Percentiles rank a stretch among this genome's conserved stretches.
Evolutionary conservation across 2,113 vertebrate genomes (phyloP).

Genomic region (Dascyllus trimaculatus): DNA sequence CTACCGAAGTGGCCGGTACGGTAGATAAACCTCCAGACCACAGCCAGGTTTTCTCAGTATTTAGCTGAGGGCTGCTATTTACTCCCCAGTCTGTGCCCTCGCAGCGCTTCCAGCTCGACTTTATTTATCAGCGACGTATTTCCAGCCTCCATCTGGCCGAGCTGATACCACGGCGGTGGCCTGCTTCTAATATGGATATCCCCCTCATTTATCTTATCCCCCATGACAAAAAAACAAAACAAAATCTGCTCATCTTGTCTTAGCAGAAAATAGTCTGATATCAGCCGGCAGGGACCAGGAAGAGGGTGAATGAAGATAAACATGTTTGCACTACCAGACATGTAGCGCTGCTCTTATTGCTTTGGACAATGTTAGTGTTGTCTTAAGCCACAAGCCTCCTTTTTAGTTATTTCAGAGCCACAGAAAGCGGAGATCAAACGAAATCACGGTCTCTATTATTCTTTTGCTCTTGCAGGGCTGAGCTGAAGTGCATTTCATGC

Average conservation of each 20-base stretch:
- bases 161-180: slow-evolving; percentile 66
- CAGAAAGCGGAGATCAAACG: slow-evolving; percentile 60
- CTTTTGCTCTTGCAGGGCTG: slow-evolving; percentile 53
- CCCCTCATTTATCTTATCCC: slow-evolving; percentile 50
- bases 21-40: slow-evolving; percentile 50
- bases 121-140: slow-evolving; percentile 70
- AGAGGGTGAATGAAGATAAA: slow-evolving; percentile 59
- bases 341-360: slow-evolving; percentile 27
- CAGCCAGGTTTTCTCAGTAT: slow-evolving; percentile 23
- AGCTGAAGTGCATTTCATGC: slow-evolving; percentile 62
- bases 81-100: slow-evolving; percentile 43
- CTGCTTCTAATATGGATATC: slow-evolving; percentile 34
- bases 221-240: slow-evolving; percentile 44
- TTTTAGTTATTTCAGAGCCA: slow-evolving; percentile 43
- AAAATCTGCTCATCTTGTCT: slow-evolving; percentile 57
- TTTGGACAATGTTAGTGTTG: slow-evolving; percentile 44
- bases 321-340: slow-evolving; percentile 42
- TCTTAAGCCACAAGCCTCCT: slow-evolving; percentile 34
- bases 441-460: slow-evolving; percentile 61
- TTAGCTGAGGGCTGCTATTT: slow-evolving; percentile 33
- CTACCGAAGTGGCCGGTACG: slow-evolving; percentile 41
- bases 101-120: slow-evolving; percentile 53
- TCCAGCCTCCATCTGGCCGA: slow-evolving; percentile 72
- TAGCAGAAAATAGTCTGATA: slow-evolving; percentile 52
- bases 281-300: slow-evolving; percentile 37